Percentiles rank a stretch among this genome's conserved stretches.
Evolutionary conservation across 2,888 invertebrate species (phyloP).

Genomic region (Flexamia atlantica): DNA sequence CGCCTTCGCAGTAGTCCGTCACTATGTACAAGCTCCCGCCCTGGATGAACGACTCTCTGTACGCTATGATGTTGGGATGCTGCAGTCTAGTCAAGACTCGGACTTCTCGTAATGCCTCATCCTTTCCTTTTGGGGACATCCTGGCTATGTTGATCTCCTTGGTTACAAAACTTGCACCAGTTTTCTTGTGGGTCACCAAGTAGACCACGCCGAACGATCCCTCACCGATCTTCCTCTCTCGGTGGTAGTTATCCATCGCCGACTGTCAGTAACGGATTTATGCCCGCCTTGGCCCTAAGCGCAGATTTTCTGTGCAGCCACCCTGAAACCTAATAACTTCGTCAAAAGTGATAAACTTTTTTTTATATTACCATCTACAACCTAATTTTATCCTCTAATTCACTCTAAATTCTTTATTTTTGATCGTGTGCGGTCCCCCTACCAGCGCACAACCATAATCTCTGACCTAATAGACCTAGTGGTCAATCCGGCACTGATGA

Average conservation of each 20-base stretch:
- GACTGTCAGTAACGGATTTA: not conserved
- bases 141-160: conserved; percentile 51
- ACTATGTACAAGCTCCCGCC: conserved; percentile 40
- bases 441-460: too few species aligned
- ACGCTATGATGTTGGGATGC: conserved; percentile 47
- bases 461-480: too few species aligned
- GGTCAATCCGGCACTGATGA: too few species aligned
- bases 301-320: too few species aligned
- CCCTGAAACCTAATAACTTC: too few species aligned
- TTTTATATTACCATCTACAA: too few species aligned
- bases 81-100: conserved; percentile 33
- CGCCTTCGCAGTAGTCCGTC: conserved; percentile 46
- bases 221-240: conserved; percentile 42
- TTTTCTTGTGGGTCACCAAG: conserved; percentile 20
- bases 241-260: conserved; percentile 25
- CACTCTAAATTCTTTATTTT: too few species aligned
- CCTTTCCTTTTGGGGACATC: conserved; percentile 9
- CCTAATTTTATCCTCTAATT: too few species aligned
- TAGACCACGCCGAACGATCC: conserved; percentile 37
- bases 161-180: not conserved
- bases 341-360: not conserved
- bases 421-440: too few species aligned
- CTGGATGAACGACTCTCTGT: conserved; percentile 51
- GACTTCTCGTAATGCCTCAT: conserved; percentile 30
- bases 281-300: too few species aligned